Evolutionary conservation across 2,888 invertebrate genomes (phyloP), one percentile per base, ranked within the genome.

Genomic region (Spodoptera exigua): DNA sequence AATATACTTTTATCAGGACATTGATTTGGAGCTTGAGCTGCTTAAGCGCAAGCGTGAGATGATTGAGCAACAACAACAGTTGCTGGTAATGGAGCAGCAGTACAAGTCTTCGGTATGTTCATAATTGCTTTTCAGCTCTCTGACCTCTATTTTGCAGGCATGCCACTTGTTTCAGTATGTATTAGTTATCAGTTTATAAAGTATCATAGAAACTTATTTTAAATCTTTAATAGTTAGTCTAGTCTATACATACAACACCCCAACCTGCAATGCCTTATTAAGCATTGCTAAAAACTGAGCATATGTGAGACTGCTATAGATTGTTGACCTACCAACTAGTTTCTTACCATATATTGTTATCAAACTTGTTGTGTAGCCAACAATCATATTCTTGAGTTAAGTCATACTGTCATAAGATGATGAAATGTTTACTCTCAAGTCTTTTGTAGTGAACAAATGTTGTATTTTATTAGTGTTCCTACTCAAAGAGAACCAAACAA

Each of bases 31-130:
- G 68, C 70, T 93, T 52, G 86, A 90, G 46, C 67, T 91, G 3
- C 70, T 93, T 21, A 88, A 90, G 60, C 88, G 90, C 17, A 92
- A 92, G 74, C 79, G 92, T 1, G 85, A 91, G 61, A 85, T 90
- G 73, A 84, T 93, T 16, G 88, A 92, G 61, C 83, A 88, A 32
- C 89, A 92, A 53, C 90, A 90, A 51, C 74, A 85, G n/a, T 74
- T 86, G 45, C 61, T 70, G 11, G 58, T 39, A 9, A 66, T 70
- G 71, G 71, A 61, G 56, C 70, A 86, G 34, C 54, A 74, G 13
- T 60, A 46, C 43, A 70, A 74, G 47, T 61, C 73, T 48, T 67
- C 78, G 75, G 80, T 82, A 82, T 72, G 80, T 63, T 17, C 34
- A 53, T 5, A 41, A 44, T 49, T 9, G 12, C 32, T 43, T 37